Conservation (phyloP, 2,888 invertebrate species). For the Prosopocoilus inquinatus region DNA sequence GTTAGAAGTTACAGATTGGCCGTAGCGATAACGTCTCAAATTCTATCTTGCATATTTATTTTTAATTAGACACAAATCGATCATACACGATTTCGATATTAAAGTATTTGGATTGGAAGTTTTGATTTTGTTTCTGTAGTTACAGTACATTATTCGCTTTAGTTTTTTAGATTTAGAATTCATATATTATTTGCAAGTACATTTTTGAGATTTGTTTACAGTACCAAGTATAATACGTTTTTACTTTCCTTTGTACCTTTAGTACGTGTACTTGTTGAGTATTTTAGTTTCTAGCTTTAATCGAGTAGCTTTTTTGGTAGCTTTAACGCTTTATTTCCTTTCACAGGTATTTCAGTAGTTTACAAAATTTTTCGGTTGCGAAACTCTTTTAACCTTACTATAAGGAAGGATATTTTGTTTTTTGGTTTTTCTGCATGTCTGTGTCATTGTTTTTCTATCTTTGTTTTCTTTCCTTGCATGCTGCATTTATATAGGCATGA, state of each 20-base stretch:
- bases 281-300: slow-evolving; percentile 12
- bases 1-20: slow-evolving; percentile 10
- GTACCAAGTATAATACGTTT: slow-evolving; percentile 2
- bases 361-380: slow-evolving; percentile 43
- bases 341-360: slow-evolving; percentile 39
- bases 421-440: slow-evolving; percentile 32
- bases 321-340: slow-evolving; percentile 27
- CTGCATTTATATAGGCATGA: slow-evolving; percentile 9
- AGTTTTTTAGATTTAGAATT: slow-evolving; percentile 13
- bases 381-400: slow-evolving; percentile 51
- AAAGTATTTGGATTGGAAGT: not conserved
- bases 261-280: slow-evolving; percentile 14
- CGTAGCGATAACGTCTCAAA: not conserved
- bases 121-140: slow-evolving; percentile 19
- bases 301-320: slow-evolving; percentile 20
- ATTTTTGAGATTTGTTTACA: slow-evolving; percentile 3
- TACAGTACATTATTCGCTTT: slow-evolving; percentile 19
- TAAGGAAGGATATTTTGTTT: slow-evolving; percentile 50
- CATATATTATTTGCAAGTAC: not conserved
- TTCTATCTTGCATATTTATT: not conserved
- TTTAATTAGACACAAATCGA: not conserved
- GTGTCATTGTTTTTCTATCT: slow-evolving; percentile 16
- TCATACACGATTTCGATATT: not conserved
- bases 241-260: slow-evolving; percentile 7
- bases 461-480: slow-evolving; percentile 1